These are phyloP conservation scores for Ptilorrhoa leucosticta DNA, from an alignment of 2,113 vertebrate genomes.

Conservation along the genomic window DNA sequence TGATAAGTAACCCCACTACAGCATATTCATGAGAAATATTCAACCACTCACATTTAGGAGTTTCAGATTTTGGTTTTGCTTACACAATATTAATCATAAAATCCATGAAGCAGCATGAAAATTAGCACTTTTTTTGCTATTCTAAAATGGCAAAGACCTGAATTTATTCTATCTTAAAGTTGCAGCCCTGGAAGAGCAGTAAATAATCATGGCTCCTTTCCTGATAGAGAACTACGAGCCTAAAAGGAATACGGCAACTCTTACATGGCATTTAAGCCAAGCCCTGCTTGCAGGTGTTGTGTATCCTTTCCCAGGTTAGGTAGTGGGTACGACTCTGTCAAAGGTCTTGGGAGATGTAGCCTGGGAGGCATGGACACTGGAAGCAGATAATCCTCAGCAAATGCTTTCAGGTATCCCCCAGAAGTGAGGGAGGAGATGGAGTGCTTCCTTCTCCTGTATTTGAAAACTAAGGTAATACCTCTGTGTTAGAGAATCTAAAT, in stretches of 20 bases:
- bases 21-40: not conserved
- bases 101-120: not conserved
- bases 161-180: not conserved
- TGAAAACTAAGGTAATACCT: not conserved
- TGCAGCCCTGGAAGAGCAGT: not conserved
- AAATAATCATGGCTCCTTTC: not conserved
- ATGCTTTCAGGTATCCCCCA: not conserved
- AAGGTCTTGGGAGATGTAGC: not conserved
- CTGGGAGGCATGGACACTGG: not conserved
- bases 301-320: not conserved
- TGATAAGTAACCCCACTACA: not conserved
- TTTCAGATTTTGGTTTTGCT: not conserved
- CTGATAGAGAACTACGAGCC: not conserved
- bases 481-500: not conserved
- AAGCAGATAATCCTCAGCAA: not conserved
- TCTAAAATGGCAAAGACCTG: not conserved
- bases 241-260: not conserved
- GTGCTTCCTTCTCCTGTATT: not conserved
- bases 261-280: not conserved
- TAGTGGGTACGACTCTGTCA: rapidly evolving
- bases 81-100: not conserved
- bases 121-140: constrained; percentile 9
- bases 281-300: not conserved
- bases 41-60: not conserved
- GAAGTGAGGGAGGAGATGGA: not conserved